Conservation (phyloP, 2,888 invertebrate species). For the Diploptera punctata region DNA sequence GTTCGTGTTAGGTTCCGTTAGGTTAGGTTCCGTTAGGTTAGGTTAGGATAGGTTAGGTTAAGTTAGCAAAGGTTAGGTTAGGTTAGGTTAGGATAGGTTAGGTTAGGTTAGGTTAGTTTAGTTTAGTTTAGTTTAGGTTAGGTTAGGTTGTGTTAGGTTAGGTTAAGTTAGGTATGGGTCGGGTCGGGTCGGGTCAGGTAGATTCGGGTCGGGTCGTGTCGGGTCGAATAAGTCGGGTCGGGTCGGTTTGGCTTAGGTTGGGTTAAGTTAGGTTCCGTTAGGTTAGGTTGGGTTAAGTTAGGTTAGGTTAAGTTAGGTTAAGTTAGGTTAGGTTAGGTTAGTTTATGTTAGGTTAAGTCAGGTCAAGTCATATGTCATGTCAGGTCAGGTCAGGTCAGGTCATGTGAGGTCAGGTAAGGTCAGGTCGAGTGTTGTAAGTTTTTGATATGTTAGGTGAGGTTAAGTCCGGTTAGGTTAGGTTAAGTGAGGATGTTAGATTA, state of each 20-base stretch:
- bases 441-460: neutral
- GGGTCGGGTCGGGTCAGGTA: neutral
- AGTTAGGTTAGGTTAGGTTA: conserved; percentile 15
- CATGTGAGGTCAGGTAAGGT: conserved; percentile 1
- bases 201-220: neutral
- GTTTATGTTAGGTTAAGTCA: conserved; percentile 17
- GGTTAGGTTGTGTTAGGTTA: too few relatives aligned
- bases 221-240: neutral
- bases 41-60: neutral
- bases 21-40: too few relatives aligned
- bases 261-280: too few relatives aligned
- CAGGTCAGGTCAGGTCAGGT: conserved; percentile 12
- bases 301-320: conserved; percentile 1
- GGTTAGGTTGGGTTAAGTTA: conserved; percentile 13
- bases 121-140: too few relatives aligned
- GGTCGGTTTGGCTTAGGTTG: neutral
- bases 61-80: neutral
- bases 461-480: too few relatives aligned
- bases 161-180: too few relatives aligned
- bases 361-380: conserved; percentile 4
- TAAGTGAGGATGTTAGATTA: too few relatives aligned
- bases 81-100: neutral
- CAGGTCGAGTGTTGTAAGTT: neutral
- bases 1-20: neutral
- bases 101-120: too few relatives aligned